Evolutionary conservation across 2,797 vertebrate species (phyloP).

Genomic region (Sphenopsis melanotis): DNA sequence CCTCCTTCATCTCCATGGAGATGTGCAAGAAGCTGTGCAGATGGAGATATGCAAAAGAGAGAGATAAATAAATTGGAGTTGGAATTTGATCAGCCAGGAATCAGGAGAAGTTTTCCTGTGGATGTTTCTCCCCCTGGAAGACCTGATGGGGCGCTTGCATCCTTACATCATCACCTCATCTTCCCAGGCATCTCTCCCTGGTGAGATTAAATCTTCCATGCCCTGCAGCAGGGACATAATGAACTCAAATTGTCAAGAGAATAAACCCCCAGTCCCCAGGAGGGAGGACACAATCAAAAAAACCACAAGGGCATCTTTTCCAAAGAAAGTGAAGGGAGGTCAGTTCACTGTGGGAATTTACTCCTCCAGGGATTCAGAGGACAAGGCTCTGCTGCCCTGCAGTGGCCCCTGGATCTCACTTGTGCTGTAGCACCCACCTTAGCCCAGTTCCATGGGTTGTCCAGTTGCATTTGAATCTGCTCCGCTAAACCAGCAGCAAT

Average conservation of each 20-base stretch:
- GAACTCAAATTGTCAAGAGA: conserved; percentile 18
- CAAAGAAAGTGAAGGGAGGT: background rate
- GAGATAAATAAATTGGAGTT: conserved; percentile 12
- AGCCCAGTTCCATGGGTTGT: background rate
- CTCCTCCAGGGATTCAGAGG: background rate
- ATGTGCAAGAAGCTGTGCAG: conserved; percentile 17
- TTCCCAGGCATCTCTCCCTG: background rate
- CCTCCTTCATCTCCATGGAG: conserved; percentile 60
- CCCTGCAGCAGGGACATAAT: conserved; percentile 6
- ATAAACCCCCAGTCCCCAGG: background rate
- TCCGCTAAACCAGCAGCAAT: background rate
- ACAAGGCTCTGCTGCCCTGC: background rate
- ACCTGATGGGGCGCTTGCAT: background rate
- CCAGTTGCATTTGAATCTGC: background rate
- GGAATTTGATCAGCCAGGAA: background rate
- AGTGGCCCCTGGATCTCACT: background rate
- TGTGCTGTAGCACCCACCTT: background rate
- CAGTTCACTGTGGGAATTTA: background rate
- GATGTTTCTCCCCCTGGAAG: background rate
- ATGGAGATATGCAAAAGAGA: conserved; percentile 43
- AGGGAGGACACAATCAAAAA: background rate
- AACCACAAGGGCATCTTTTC: background rate
- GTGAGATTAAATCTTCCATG: background rate
- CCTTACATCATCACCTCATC: background rate
- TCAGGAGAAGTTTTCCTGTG: background rate